Base-by-base conservation (phyloP, 2,113 vertebrate genomes). In the Leptocoma aspasia region DNA sequence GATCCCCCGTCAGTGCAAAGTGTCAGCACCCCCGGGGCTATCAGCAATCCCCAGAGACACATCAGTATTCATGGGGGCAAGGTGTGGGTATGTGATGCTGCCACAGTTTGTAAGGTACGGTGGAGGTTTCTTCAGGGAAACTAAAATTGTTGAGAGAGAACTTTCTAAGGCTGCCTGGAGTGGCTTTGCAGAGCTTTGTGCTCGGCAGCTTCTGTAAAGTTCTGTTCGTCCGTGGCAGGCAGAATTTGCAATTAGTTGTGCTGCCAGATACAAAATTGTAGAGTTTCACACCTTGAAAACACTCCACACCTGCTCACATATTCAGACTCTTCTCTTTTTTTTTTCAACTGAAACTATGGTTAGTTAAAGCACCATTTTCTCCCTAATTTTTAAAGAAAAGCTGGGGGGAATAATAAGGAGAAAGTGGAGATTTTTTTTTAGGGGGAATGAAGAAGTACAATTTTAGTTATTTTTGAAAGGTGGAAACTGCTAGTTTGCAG, bases 1-100 rank as follows among this genome's bases (percentile, higher is more conserved):
- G 11, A 39, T 41, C 63, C 70, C 13, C 0, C 0, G 0, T 63
- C 1, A 1, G 15, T 28, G 61, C 4, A 5, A 54, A 66, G 21
- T 2, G 4, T 44, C 39, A 45, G 63, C 33, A 22, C 11, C 24
- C 7, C 12, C 1, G 1, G 63, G 64, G 60, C 47, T 91, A 7
- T 37, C 64, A 31, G 30, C 41, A 8, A 11, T 8, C 50, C 49
- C 47, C n/a, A 12, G 37, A 39, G 49, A 37, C 42, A 45, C 12
- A 9, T 13, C 41, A 4, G 37, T 23, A 4, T 19, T 31, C 13
- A 3, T 30, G 64, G 52, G 35, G 73, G 1, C 14, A 41, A 41
- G 45, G 35, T 47, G 35, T 41, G 41, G 20, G 15, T 18, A 3
- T 41, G 61, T 21, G 49, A n/a, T 72, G 33, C 80, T 63, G 42